A percentile compares a stretch with the other conserved stretches of the same genome.
Evolutionary conservation across 1,140 invertebrate species (phyloP).

Genomic region (Lerema accius): DNA sequence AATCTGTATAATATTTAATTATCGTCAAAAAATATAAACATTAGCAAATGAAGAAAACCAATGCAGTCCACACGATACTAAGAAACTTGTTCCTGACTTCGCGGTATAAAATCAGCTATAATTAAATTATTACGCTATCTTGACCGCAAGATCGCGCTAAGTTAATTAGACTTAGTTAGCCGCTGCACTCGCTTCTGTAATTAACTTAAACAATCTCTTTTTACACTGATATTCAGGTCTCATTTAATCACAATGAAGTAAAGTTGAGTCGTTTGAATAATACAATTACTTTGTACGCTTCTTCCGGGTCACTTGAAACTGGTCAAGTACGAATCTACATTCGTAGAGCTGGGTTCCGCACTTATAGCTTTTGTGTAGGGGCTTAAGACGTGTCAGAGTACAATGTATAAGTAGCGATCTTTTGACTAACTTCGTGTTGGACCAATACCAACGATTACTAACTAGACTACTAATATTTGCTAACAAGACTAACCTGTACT

Average conservation of each 20-base stretch:
- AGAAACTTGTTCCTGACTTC: constrained; percentile 8
- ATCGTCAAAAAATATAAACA: too few species aligned
- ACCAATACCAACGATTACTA: too few species aligned
- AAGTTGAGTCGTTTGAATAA: constrained; percentile 34
- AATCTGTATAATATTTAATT: too few species aligned
- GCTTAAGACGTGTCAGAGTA: too few species aligned
- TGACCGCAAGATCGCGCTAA: constrained; percentile 40
- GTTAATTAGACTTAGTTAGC: constrained; percentile 44
- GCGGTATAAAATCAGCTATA: constrained; percentile 39
- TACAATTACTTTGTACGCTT: constrained; percentile 21
- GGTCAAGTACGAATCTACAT: too few species aligned
- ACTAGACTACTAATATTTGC: too few species aligned
- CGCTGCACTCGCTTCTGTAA: constrained; percentile 40
- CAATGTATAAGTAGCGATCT: too few species aligned
- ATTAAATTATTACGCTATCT: constrained; percentile 43
- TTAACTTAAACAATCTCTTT: constrained; percentile 44
- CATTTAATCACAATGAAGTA: constrained; percentile 41
- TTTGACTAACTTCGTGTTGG: too few species aligned
- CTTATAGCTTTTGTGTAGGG: too few species aligned
- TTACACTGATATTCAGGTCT: constrained; percentile 39
- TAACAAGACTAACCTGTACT: too few species aligned
- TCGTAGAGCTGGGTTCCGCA: too few species aligned
- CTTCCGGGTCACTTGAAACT: too few species aligned
- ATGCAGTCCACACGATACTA: not conserved
- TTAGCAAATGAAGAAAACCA: not conserved